Evolutionary conservation across 2,888 invertebrate genomes (phyloP), one percentile per base, ranked within the genome.

Genomic region (Caenorhabditis sulstoni): DNA sequence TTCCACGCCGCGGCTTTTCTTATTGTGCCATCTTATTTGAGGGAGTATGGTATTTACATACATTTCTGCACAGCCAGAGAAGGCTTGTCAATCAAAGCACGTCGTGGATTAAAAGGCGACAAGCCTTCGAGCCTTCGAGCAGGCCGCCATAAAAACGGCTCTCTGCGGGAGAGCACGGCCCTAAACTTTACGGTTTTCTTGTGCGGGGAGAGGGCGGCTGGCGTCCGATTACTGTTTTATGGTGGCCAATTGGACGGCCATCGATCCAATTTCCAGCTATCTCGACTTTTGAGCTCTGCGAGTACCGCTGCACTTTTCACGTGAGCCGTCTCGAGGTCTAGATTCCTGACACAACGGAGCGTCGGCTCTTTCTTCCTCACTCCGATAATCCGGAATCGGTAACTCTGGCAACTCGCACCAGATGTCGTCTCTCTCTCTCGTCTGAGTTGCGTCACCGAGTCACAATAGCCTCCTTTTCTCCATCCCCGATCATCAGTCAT

Each of bases 191-290:
- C 22, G 37, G 45, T 22, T 50, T 23, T n/a, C 39, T 29, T n/a
- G n/a, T n/a, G n/a, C n/a, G n/a, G 11, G 14, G 0, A 22, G n/a
- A 22, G 49, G 39, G 39, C 57, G 57, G 7, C 53, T 61, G 55
- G 53, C 53, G 55, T 71, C 70, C 29, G 35, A 71, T 71, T 71
- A 71, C 70, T 16, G 70, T 62, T 71, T 71, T 62, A 71, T 29
- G 20, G 57, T 52, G 5, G 3, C 37, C 37, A 5, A 11, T 8
- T 37, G 37, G 11, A 11, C 41, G 41, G 41, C 12, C 3, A 41
- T 11, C 41, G 12, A 41, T 41, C 14, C 41, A 11, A 41, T 29
- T 29, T 29, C 29, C 29, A 7, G 11, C 11, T 11, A 11, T 41
- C 11, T 41, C 14, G 7, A 41, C 41, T 8, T 41, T 11, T 11